These are phyloP conservation scores for Plutomurus gul DNA, from an alignment of 1,140 invertebrate species.

Conservation along the genomic window DNA sequence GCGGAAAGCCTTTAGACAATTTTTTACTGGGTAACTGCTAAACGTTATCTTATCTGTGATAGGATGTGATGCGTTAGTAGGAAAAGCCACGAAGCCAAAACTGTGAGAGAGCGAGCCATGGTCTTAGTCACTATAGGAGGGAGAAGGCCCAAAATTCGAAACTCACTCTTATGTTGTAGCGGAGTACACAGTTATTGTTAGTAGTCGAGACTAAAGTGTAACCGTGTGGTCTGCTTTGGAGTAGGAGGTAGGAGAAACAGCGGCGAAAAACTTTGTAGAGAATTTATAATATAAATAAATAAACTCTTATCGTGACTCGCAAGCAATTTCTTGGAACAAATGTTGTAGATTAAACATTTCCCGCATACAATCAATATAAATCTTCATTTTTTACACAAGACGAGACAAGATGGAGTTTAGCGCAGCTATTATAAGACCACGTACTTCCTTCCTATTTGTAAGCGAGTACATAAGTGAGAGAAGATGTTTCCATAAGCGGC, in stretches of 20 bases:
- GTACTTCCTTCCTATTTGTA: background rate
- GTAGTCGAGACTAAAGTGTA: no score
- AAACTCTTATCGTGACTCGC: constrained; percentile 20
- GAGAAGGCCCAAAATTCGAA: background rate
- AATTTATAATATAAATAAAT: constrained; percentile 31
- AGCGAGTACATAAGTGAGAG: background rate
- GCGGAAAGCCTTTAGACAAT: constrained; percentile 1
- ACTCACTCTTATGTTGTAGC: background rate
- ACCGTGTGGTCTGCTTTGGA: no score
- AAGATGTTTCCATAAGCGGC: constrained; percentile 1
- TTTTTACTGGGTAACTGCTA: constrained; percentile 8
- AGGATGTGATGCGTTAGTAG: constrained; percentile 15
- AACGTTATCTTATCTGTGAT: constrained; percentile 21
- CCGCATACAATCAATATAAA: constrained; percentile 43
- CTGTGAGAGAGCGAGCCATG: no score
- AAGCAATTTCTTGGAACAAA: constrained; percentile 35
- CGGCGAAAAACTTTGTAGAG: background rate
- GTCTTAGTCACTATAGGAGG: background rate
- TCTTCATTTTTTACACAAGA: constrained; percentile 39
- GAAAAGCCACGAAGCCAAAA: background rate
- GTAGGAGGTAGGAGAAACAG: background rate
- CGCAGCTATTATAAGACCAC: constrained; percentile 1
- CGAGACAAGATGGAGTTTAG: constrained; percentile 19
- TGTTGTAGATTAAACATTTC: constrained; percentile 37
- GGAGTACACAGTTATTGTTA: no score